Evolutionary conservation across 2,113 vertebrate genomes (phyloP), one percentile per base, ranked within the genome.

Genomic region (Chelonoidis abingdonii): DNA sequence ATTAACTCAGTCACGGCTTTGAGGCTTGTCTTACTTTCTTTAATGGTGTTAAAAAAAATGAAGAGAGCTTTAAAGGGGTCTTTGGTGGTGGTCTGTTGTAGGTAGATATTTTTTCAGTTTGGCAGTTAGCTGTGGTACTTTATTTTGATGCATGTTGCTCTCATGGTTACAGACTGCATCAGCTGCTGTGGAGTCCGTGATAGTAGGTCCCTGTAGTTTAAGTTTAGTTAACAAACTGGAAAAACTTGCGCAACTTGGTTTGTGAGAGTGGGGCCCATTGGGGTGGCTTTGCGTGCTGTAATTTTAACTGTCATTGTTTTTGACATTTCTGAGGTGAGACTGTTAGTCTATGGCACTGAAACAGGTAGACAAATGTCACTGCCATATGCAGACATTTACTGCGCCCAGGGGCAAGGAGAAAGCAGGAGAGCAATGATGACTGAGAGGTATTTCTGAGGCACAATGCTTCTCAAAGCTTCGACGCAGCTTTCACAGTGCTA

Each of bases 11-110:
- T 49, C 56, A 90, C 8, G 35, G 59, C 50, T 75, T 69, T 41
- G 19, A 92, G 0, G 1, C 75, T 52, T 91, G 31, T 35, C 13
- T 62, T 62, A 14, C 59, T 88, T 47, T 24, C 54, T 81, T 65
- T 0, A 1, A 11, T 25, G 88, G 25, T 10, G 10, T 35, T 92
- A 41, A 90, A 95, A 82, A 41, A 21, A 88, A 31, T 0, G 0
- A 19, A 11, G 31, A 21, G 31, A 69, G 16, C 17, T n/a, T n/a
- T n/a, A 69, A 69, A 19, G 65, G 35, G 88, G 3, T 4, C 10
- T 53, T 72, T 56, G 29, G 19, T 84, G 38, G 29, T 38, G 16
- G 0, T 0, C 13, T 24, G 49, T 25, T 88, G 10, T 17, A 72
- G 49, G 62, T 47, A 8, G 49, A 1, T 75, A 92, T 89, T 57